Percentiles rank a stretch among this genome's conserved stretches.
Evolutionary conservation across 2,113 vertebrate genomes (phyloP).

Genomic region (Clarias magur): DNA sequence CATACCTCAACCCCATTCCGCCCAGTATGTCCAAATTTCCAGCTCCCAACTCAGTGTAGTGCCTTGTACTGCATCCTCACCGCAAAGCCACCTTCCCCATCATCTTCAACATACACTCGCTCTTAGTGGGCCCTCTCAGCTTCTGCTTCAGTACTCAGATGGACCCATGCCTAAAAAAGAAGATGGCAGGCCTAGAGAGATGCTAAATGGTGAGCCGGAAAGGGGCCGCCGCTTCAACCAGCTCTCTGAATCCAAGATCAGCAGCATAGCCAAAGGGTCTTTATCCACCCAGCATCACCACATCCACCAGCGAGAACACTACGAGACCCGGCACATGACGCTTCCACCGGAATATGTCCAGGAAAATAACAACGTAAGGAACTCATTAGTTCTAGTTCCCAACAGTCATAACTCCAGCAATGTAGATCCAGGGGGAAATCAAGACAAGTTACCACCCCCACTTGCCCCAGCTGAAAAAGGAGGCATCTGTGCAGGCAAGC

Average conservation of each 20-base stretch:
- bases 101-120: slow-evolving; percentile 85
- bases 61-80: slow-evolving; percentile 77
- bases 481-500: slow-evolving; percentile 83
- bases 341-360: slow-evolving; percentile 83
- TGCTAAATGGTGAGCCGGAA: slow-evolving; percentile 90
- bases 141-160: slow-evolving; percentile 87
- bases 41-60: slow-evolving; percentile 78
- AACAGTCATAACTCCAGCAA: slow-evolving; percentile 80
- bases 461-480: slow-evolving; percentile 77
- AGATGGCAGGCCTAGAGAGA: slow-evolving; percentile 81
- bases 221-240: slow-evolving; percentile 77
- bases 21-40: slow-evolving; percentile 81
- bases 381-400: slow-evolving; percentile 89
- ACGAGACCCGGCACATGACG: slow-evolving; percentile 85
- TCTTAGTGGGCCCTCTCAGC: slow-evolving; percentile 82
- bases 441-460: slow-evolving; percentile 77
- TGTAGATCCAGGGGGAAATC: slow-evolving; percentile 74
- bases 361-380: slow-evolving; percentile 81
- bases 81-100: slow-evolving; percentile 77
- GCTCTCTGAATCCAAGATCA: slow-evolving; percentile 62
- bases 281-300: slow-evolving; percentile 67
- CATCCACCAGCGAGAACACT: slow-evolving; percentile 72
- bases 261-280: slow-evolving; percentile 73
- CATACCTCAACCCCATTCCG: slow-evolving; percentile 76
- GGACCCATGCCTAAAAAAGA: slow-evolving; percentile 78